Percentiles rank a stretch among this genome's conserved stretches.
Conservation (phyloP, 2,113 vertebrate genomes). For the Neodon shergylaensis region DNA sequence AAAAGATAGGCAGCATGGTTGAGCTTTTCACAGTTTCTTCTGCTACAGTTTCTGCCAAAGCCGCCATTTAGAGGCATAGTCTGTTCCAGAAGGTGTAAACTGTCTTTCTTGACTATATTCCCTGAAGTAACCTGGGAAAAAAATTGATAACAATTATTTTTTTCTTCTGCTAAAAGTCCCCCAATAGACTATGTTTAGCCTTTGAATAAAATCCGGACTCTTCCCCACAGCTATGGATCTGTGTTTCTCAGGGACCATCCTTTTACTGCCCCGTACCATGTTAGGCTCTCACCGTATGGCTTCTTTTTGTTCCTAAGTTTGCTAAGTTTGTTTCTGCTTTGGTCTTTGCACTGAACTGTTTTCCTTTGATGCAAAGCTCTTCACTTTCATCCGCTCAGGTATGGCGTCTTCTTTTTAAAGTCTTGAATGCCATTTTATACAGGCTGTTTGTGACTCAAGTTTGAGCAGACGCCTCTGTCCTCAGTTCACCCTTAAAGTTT, state of each 20-base stretch:
- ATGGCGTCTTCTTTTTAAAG: not conserved
- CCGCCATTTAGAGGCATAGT: not conserved
- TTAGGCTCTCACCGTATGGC: not conserved
- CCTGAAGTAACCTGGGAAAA: not conserved
- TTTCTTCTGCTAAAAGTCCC: not conserved
- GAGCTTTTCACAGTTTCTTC: not conserved
- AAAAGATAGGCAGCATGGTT: not conserved
- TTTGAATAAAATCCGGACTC: not conserved
- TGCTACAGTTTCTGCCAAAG: not conserved
- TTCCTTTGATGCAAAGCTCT: not conserved
- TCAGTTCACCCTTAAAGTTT: not conserved
- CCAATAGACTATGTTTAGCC: not conserved
- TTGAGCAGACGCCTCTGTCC: not conserved
- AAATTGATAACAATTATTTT: not conserved
- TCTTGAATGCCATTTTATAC: not conserved
- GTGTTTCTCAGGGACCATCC: not conserved
- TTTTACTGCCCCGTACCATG: accelerated
- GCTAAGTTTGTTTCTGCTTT: not conserved
- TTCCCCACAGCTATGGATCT: not conserved
- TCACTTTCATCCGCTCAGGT: not conserved
- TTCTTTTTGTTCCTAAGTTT: conserved; percentile 20
- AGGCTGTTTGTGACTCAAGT: not conserved
- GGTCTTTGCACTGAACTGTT: not conserved
- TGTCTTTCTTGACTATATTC: not conserved
- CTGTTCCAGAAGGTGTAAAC: conserved; percentile 28